Evolutionary conservation across 2,113 vertebrate genomes (phyloP).

Genomic region (Lophius piscatorius): DNA sequence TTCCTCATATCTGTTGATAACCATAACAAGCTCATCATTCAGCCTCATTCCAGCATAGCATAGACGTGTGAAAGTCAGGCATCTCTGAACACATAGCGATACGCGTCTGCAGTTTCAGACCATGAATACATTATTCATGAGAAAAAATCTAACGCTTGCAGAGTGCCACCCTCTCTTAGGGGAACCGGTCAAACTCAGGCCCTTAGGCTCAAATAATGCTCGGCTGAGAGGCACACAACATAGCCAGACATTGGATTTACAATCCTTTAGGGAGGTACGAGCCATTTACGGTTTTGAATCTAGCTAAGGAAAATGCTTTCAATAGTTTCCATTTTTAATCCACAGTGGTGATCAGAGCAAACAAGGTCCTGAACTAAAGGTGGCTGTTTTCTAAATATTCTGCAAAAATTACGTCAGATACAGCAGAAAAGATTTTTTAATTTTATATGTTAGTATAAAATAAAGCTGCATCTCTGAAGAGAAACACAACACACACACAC

Average conservation of each 20-base stretch:
- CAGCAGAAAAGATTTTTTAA: too few relatives aligned
- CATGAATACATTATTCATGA: constrained; percentile 74
- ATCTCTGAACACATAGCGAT: constrained; percentile 67
- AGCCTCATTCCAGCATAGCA: constrained; percentile 72
- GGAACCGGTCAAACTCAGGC: constrained; percentile 37
- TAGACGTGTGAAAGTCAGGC: constrained; percentile 71
- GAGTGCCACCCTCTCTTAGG: constrained; percentile 40
- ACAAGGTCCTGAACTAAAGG: too few relatives aligned
- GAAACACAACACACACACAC: not conserved
- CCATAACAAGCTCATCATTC: constrained; percentile 55
- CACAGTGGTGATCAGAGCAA: too few relatives aligned
- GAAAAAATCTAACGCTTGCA: constrained; percentile 53
- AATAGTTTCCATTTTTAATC: too few relatives aligned
- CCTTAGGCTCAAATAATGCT: too few relatives aligned
- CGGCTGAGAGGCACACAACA: too few relatives aligned
- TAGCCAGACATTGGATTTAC: constrained; percentile 14
- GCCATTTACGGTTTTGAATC: too few relatives aligned
- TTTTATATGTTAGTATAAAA: too few relatives aligned
- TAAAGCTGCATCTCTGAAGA: not conserved
- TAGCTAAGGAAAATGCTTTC: too few relatives aligned
- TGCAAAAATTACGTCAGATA: too few relatives aligned
- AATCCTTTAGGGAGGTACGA: not conserved
- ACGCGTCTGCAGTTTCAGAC: constrained; percentile 50
- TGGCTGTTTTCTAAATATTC: too few relatives aligned
- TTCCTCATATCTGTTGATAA: constrained; percentile 52